A percentile compares a stretch with the other conserved stretches of the same genome.
phyloP scores from a whole-genome alignment of 2,113 vertebrate genomes.

The Bucco capensis region DNA sequence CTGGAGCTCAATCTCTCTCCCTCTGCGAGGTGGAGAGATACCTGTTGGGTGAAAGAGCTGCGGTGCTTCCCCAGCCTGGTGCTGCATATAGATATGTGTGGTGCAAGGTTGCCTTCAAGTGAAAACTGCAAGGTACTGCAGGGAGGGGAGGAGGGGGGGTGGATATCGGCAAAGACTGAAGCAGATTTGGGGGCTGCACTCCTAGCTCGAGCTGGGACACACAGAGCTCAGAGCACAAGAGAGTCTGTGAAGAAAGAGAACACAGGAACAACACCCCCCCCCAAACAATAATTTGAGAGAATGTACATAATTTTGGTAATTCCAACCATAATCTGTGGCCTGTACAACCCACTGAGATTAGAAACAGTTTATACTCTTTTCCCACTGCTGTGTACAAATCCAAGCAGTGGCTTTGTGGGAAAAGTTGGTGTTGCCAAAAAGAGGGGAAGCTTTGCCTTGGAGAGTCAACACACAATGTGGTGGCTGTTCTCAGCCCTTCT shows the following conservation, averaged over 20 bases:
- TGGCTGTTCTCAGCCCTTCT: neutral
- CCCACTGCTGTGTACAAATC: neutral
- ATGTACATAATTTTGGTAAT: neutral
- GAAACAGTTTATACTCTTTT: neutral
- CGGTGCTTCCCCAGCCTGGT: neutral
- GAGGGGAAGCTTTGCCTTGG: fast-evolving
- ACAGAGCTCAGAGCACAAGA: neutral
- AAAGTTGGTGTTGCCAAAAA: neutral
- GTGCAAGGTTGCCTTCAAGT: conserved; percentile 72
- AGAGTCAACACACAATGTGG: neutral
- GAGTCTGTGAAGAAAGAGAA: neutral
- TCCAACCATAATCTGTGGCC: neutral
- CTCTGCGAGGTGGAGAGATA: neutral
- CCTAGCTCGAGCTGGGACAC: neutral
- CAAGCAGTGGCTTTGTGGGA: neutral
- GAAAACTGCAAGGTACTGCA: conserved; percentile 65
- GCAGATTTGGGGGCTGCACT: neutral
- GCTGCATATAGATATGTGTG: neutral
- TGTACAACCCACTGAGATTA: neutral
- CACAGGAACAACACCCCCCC: neutral
- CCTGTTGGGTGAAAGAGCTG: neutral
- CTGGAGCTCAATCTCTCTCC: neutral
- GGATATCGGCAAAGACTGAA: neutral
- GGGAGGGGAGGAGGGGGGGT: neutral
- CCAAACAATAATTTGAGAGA: neutral